phyloP scores from a whole-genome alignment of 2,888 invertebrate species.

The Lucinisca nassula region DNA sequence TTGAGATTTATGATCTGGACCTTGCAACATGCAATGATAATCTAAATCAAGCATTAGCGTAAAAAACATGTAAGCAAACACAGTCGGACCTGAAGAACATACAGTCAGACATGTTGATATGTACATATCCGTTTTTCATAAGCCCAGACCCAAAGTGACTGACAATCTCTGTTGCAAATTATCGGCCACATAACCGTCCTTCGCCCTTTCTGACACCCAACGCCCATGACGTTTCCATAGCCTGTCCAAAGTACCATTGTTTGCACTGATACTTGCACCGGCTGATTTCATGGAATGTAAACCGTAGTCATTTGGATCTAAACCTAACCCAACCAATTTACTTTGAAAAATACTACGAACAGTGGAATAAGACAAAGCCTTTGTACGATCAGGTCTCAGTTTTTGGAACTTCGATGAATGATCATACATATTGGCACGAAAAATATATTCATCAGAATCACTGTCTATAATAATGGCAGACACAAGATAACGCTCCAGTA shows the following conservation, averaged over 20 bases:
- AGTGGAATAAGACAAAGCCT: neutral
- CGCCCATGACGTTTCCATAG: neutral
- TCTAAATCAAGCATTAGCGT: too few species aligned
- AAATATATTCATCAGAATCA: neutral
- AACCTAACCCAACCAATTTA: neutral
- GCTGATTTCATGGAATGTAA: slow-evolving; percentile 5
- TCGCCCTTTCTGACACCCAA: neutral
- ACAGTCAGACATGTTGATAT: neutral
- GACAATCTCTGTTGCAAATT: neutral
- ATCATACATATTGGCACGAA: neutral
- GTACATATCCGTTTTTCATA: neutral
- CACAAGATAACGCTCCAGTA: neutral
- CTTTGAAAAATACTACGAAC: neutral
- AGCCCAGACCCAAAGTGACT: neutral
- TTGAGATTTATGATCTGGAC: neutral
- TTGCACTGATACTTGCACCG: neutral
- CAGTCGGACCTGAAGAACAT: too few species aligned
- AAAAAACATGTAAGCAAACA: too few species aligned
- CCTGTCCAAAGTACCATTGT: neutral
- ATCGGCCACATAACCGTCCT: slow-evolving; percentile 2
- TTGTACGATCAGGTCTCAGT: neutral
- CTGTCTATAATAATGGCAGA: neutral
- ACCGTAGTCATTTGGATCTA: neutral
- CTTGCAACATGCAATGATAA: too few species aligned
- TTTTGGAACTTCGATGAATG: neutral